These are phyloP conservation scores for Philypnodon macrostomus DNA, from an alignment of 2,797 vertebrate genomes.

Conservation along the genomic window DNA sequence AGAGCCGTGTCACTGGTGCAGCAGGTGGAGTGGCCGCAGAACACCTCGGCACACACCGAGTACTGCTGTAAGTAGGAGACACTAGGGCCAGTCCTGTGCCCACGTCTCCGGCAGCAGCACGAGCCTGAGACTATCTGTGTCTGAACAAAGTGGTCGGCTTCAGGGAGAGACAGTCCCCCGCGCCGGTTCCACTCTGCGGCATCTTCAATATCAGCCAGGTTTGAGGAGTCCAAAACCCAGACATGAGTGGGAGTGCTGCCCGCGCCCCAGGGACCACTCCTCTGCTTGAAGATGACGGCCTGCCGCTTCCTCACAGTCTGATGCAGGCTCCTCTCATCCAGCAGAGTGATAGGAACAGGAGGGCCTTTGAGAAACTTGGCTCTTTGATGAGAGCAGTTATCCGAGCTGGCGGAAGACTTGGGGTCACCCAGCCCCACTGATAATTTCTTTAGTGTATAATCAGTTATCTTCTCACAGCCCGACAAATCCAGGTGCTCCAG, in stretches of 20 bases:
- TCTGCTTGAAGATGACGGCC: conserved; percentile 73
- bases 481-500: conserved; percentile 93
- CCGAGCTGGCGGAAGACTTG: conserved; percentile 60
- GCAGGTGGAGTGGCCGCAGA: conserved; percentile 90
- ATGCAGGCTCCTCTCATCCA: conserved; percentile 62
- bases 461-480: conserved; percentile 93
- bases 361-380: conserved; percentile 71
- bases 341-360: conserved; percentile 64
- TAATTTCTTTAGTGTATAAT: conserved; percentile 85
- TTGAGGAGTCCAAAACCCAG: conserved; percentile 86
- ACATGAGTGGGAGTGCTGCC: conserved; percentile 62
- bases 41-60: conserved; percentile 78
- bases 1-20: conserved; percentile 80
- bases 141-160: conserved; percentile 73
- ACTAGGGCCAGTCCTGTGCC: conserved; percentile 82
- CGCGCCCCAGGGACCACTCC: conserved; percentile 46
- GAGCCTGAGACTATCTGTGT: conserved; percentile 66
- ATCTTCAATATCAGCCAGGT: conserved; percentile 93
- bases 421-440: conserved; percentile 86
- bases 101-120: conserved; percentile 82
- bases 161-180: conserved; percentile 64
- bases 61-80: conserved; percentile 84
- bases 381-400: conserved; percentile 72
- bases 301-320: conserved; percentile 48
- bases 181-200: conserved; percentile 86